Base-by-base conservation (phyloP, 2,797 vertebrate species). In the Ceryle rudis region DNA sequence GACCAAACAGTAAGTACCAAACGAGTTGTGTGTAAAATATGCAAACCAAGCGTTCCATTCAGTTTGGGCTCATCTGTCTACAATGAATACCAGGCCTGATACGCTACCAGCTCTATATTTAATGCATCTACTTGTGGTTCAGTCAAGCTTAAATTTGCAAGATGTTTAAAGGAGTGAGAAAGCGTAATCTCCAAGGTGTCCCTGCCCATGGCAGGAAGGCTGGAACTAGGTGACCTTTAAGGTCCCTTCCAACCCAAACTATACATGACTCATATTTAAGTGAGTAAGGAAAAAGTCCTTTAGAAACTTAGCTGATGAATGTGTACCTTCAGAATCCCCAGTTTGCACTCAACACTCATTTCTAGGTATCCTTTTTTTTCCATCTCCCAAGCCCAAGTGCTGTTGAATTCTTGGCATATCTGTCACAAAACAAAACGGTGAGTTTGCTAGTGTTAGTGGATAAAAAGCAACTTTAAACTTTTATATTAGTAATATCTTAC, bases 381-480 rank as follows among this genome's bases (percentile, higher is more conserved):
- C 98, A 99, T 98, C 97, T 99, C 99, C 99, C 99, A 99, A 1
- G 99, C 99, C 99, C 99, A 99, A n/a, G 99, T 99, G 86, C 98
- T 99, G 98, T 99, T 99, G 97, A 99, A 98, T 81, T 99, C 99
- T 98, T 99, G 99, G 97, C 99, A 99, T 89, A 99, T 99, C 99
- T 99, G 81, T 92, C 75, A 86, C 73, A 97, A 47, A 71, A 96
- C 2, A 6, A 93, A 97, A 86, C 2, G 73, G 51, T 26, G 33
- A 55, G 25, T 89, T 90, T 22, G 78, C 10, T 46, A 25, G 9
- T 35, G 75, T 94, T 83, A 97, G 52, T 13, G 72, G 64, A 89
- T 54, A 35, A 86, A 95, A 94, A 72, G 46, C 10, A 91, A 64
- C 33, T 62, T 89, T 17, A 19, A 82, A 49, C 2, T 18, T 60